These are phyloP conservation scores for Epizoanthus fatuus DNA, from an alignment of 92 coral and sea anemone species.

Conservation along the genomic window DNA sequence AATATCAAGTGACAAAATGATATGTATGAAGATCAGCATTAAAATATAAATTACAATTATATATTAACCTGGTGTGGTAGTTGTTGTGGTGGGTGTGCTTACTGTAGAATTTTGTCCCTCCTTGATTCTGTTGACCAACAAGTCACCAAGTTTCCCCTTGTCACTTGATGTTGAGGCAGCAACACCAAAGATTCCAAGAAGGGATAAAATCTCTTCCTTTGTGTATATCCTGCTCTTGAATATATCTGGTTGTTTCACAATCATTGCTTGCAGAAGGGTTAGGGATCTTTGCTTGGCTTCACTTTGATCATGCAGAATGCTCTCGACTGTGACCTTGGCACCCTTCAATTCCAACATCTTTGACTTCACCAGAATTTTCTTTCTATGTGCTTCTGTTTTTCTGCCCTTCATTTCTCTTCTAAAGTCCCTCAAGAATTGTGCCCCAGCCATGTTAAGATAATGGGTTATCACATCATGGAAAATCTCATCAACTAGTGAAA, in stretches of 20 bases:
- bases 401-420: constrained; percentile 44
- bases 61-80: no score
- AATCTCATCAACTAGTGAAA: constrained; percentile 18
- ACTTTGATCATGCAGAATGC: constrained; percentile 13
- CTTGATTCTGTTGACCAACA: no score
- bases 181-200: no score
- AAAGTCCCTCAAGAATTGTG: constrained; percentile 55
- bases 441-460: constrained; percentile 61
- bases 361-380: constrained; percentile 50
- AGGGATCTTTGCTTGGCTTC: constrained; percentile 1
- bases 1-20: no score
- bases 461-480: constrained; percentile 35
- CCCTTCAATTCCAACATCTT: constrained; percentile 40
- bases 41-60: no score
- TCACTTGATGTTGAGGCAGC: no score
- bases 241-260: constrained; percentile 14
- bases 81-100: no score
- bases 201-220: no score
- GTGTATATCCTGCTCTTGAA: not conserved
- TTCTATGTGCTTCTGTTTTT: constrained; percentile 69
- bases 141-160: no score
- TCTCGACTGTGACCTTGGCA: constrained; percentile 25
- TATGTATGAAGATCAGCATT: no score
- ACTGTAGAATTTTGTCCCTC: no score
- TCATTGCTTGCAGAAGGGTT: constrained; percentile 18